phyloP scores from a whole-genome alignment of 2,113 vertebrate genomes.

The Triplophysa dalaica region DNA sequence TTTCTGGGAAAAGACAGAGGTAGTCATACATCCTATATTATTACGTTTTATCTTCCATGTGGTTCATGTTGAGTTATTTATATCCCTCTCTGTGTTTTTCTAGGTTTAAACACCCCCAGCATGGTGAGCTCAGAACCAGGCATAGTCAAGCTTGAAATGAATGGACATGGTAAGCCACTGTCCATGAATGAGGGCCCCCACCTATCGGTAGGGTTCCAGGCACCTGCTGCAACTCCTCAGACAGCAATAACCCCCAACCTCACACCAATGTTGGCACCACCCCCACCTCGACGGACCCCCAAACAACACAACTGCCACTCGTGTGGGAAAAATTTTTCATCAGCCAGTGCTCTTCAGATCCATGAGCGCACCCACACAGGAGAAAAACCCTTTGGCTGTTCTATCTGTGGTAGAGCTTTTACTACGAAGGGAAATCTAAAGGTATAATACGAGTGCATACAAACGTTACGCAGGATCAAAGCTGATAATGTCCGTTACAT shows the following conservation, averaged over 20 bases:
- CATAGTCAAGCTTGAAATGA: conserved; percentile 98
- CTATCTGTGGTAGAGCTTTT: conserved; percentile 97
- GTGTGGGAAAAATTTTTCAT: conserved; percentile 98
- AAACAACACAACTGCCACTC: conserved; percentile 99
- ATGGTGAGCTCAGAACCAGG: conserved; percentile 87
- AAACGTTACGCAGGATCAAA: too few species aligned
- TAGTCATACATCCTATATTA: conserved; percentile 72
- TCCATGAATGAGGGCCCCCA: conserved; percentile 85
- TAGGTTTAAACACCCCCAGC: conserved; percentile 86
- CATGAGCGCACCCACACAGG: conserved; percentile 98
- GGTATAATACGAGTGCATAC: conserved; percentile 70
- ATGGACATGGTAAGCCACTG: conserved; percentile 89
- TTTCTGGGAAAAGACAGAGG: conserved; percentile 96
- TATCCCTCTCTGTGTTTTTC: conserved; percentile 55
- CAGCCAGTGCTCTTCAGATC: conserved; percentile 98
- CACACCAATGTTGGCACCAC: conserved; percentile 93
- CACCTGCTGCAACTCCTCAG: conserved; percentile 83
- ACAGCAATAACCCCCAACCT: conserved; percentile 88
- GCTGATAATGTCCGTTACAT: neutral
- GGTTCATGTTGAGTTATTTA: neutral
- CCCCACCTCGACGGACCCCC: conserved; percentile 91
- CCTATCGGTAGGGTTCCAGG: conserved; percentile 84
- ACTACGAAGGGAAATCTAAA: conserved; percentile 99
- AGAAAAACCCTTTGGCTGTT: conserved; percentile 98
- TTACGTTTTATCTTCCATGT: neutral